Conservation (phyloP, 2,888 invertebrate genomes). For the Xylocampa areola region DNA sequence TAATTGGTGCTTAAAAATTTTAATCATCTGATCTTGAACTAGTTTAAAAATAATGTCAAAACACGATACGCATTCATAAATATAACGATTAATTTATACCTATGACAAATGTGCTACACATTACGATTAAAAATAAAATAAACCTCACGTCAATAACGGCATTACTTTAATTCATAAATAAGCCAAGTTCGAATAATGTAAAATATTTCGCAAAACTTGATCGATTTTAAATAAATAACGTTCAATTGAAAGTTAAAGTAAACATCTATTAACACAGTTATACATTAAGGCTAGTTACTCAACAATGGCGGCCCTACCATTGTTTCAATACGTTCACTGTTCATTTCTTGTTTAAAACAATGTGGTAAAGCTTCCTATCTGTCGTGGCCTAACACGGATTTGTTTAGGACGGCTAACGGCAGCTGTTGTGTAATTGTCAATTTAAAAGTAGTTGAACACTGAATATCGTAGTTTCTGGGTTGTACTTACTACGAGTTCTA, state of each 20-base stretch:
- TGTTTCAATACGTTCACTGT: slow-evolving; percentile 52
- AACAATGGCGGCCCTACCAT: slow-evolving; percentile 49
- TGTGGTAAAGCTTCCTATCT: slow-evolving; percentile 73
- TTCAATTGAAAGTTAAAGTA: slow-evolving; percentile 42
- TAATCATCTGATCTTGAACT: neutral
- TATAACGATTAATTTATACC: slow-evolving; percentile 38
- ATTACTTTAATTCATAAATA: neutral
- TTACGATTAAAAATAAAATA: slow-evolving; percentile 31
- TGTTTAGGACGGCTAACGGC: slow-evolving; percentile 51
- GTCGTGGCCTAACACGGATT: slow-evolving; percentile 73
- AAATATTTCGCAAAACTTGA: slow-evolving; percentile 11
- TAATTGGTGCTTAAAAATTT: too few relatives aligned
- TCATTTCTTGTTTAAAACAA: slow-evolving; percentile 63
- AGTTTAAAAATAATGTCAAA: neutral
- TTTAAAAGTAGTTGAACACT: slow-evolving; percentile 35
- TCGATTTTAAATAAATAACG: slow-evolving; percentile 14
- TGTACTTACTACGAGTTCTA: slow-evolving; percentile 21
- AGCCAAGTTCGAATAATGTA: slow-evolving; percentile 15
- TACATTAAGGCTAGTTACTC: slow-evolving; percentile 37
- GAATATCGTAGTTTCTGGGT: slow-evolving; percentile 22
- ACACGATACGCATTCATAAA: neutral
- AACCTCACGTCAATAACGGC: neutral
- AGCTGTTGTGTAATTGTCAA: slow-evolving; percentile 66
- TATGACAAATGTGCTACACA: slow-evolving; percentile 15
- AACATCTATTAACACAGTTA: slow-evolving; percentile 41